Evolutionary conservation across 2,113 vertebrate species (phyloP).

Genomic region (Salminus brasiliensis): DNA sequence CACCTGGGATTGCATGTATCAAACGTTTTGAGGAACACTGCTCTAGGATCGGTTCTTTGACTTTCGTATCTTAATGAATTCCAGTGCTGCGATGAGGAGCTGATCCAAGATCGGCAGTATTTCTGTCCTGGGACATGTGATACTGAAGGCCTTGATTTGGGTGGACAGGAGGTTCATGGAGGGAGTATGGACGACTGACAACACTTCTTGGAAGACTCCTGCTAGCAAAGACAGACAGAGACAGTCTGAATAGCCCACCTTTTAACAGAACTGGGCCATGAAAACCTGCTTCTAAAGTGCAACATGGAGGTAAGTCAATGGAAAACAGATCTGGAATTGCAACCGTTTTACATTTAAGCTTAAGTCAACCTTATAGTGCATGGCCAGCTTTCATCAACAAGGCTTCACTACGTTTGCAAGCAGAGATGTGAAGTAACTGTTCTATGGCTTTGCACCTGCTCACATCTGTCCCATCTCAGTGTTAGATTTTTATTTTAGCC

Average conservation of each 20-base stretch:
- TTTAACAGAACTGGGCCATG: neutral
- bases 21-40: neutral
- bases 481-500: too few relatives aligned
- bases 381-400: neutral
- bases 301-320: neutral
- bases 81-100: constrained; percentile 11
- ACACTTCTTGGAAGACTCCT: neutral
- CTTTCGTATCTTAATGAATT: constrained; percentile 29
- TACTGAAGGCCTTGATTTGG: neutral
- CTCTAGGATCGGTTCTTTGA: neutral
- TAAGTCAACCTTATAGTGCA: neutral
- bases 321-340: neutral
- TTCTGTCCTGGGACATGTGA: neutral
- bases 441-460: too few relatives aligned
- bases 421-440: neutral
- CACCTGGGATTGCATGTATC: constrained; percentile 10
- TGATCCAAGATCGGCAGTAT: neutral
- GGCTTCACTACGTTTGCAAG: neutral
- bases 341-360: neutral
- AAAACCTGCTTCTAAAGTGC: neutral
- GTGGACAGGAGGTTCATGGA: neutral
- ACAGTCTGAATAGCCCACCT: neutral
- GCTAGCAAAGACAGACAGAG: constrained; percentile 5
- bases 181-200: constrained; percentile 4
- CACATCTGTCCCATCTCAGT: too few relatives aligned